phyloP scores from a whole-genome alignment of 2,888 invertebrate species.

The Thumatha senex region DNA sequence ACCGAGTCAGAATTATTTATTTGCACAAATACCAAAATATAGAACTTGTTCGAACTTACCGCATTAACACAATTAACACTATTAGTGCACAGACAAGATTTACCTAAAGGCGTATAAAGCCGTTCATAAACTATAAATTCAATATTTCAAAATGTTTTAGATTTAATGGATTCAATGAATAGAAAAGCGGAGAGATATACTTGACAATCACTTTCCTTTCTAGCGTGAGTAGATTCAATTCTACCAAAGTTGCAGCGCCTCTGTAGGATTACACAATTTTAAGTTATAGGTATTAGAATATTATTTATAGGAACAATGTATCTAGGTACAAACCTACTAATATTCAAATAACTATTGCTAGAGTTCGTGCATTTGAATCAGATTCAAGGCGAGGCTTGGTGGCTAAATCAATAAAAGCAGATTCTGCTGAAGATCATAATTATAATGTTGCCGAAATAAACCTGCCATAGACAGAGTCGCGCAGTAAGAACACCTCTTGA shows the following conservation, averaged over 20 bases:
- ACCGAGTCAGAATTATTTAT: too few species aligned
- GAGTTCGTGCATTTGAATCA: too few species aligned
- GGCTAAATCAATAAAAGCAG: too few species aligned
- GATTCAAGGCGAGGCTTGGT: too few species aligned
- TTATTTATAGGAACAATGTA: constrained; percentile 15
- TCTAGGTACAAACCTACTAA: too few species aligned
- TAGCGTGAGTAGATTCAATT: constrained; percentile 74
- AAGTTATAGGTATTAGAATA: constrained; percentile 39
- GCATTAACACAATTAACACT: constrained; percentile 3
- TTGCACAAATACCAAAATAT: too few species aligned
- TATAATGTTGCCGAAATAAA: not conserved
- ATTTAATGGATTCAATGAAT: constrained; percentile 28
- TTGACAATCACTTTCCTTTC: constrained; percentile 74
- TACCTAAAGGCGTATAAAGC: constrained; percentile 4
- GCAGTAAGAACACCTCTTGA: not conserved
- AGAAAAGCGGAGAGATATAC: constrained; percentile 33
- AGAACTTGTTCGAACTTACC: not conserved
- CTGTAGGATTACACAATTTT: constrained; percentile 51
- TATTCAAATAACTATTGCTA: too few species aligned
- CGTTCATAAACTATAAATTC: constrained; percentile 15
- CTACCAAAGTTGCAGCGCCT: constrained; percentile 43
- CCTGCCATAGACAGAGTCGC: too few species aligned
- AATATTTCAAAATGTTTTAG: constrained; percentile 26
- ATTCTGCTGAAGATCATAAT: too few species aligned
- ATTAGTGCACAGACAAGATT: constrained; percentile 6